A percentile compares a stretch with the other conserved stretches of the same genome.
These are phyloP conservation scores for Rhinella marina DNA, from an alignment of 2,797 vertebrate genomes.

Conservation along the genomic window DNA sequence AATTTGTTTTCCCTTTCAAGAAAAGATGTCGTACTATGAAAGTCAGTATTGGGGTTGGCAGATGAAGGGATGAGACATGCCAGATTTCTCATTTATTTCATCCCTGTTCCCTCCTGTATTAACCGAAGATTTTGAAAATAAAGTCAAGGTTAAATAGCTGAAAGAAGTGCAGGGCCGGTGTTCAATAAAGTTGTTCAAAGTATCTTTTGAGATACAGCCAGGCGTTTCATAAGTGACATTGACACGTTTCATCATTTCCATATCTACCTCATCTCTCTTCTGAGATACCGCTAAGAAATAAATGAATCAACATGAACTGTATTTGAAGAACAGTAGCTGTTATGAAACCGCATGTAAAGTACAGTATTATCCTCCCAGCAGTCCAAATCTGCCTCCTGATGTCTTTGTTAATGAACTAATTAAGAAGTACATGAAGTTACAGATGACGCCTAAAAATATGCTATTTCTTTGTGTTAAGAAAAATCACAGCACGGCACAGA, in stretches of 20 bases:
- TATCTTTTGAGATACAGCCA: constrained; percentile 17
- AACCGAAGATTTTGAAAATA: constrained; percentile 24
- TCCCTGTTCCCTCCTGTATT: background rate
- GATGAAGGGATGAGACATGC: constrained; percentile 25
- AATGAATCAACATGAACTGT: constrained; percentile 36
- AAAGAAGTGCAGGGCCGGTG: background rate
- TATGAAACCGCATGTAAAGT: constrained; percentile 33
- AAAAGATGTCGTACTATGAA: background rate
- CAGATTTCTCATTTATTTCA: constrained; percentile 13
- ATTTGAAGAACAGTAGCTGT: constrained; percentile 41
- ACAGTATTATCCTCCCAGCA: constrained; percentile 50
- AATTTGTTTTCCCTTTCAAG: background rate
- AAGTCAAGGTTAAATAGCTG: constrained; percentile 20
- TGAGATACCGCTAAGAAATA: constrained; percentile 21
- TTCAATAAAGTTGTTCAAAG: constrained; percentile 36
- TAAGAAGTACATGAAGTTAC: constrained; percentile 46
- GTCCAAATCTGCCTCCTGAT: constrained; percentile 49
- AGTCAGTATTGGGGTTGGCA: constrained; percentile 21
- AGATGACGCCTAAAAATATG: constrained; percentile 46
- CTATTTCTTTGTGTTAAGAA: constrained; percentile 39
- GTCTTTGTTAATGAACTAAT: constrained; percentile 59
- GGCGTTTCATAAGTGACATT: constrained; percentile 31
- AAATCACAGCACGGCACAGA: constrained; percentile 37
- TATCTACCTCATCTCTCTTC: constrained; percentile 15
- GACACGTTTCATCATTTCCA: constrained; percentile 36